A percentile compares a stretch with the other conserved stretches of the same genome.
These are phyloP conservation scores for Drymodes brunneopygia DNA, from an alignment of 2,113 vertebrate genomes.

Conservation along the genomic window DNA sequence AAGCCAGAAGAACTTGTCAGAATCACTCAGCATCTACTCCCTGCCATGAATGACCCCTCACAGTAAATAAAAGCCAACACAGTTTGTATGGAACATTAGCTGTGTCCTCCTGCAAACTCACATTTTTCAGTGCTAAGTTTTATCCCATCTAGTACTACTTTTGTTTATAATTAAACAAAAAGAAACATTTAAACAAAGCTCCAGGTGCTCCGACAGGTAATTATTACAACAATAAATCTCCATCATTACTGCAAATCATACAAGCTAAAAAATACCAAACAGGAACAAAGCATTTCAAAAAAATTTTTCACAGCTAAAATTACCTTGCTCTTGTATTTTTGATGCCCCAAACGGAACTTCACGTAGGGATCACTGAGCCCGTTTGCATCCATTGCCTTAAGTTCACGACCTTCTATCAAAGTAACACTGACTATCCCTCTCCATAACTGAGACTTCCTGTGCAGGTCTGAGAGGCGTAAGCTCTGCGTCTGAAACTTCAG, in stretches of 20 bases:
- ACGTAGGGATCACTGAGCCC: conserved; percentile 93
- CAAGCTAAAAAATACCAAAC: not conserved
- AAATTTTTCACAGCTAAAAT: not conserved
- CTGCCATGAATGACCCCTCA: rapidly evolving
- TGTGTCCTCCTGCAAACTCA: rapidly evolving
- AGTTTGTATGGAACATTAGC: not conserved
- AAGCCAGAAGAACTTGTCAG: not conserved
- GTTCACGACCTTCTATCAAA: conserved; percentile 86
- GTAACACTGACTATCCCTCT: conserved; percentile 94
- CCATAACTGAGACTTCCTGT: conserved; percentile 93
- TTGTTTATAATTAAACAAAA: not conserved
- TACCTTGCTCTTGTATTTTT: conserved; percentile 99
- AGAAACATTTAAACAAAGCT: not conserved
- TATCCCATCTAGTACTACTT: not conserved
- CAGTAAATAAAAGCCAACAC: not conserved
- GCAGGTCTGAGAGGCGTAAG: conserved; percentile 88
- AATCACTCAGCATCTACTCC: not conserved
- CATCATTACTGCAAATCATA: not conserved
- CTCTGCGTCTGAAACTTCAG: conserved; percentile 87
- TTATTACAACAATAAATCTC: not conserved
- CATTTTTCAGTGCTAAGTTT: not conserved
- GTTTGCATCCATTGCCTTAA: conserved; percentile 92
- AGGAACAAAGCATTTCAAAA: not conserved
- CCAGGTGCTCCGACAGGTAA: not conserved
- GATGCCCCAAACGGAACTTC: conserved; percentile 92